Evolutionary conservation across 2,113 vertebrate genomes (phyloP).

Genomic region (Sinosuthora webbiana): DNA sequence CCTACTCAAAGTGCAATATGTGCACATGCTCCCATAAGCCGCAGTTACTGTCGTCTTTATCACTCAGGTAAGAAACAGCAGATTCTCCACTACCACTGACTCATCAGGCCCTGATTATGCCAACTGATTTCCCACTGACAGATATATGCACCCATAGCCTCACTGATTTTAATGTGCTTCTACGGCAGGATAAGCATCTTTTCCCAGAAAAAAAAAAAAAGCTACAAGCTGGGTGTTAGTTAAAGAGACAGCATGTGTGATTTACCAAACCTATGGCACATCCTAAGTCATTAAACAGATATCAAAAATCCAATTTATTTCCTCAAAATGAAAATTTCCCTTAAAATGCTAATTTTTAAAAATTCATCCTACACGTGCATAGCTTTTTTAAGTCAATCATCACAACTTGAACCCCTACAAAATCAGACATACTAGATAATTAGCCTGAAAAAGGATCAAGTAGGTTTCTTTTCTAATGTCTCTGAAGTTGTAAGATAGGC

Average conservation of each 20-base stretch:
- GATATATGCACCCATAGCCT: background rate
- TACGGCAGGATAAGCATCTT: background rate
- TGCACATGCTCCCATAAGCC: background rate
- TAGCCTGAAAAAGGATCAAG: background rate
- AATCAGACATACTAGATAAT: background rate
- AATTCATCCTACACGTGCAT: accelerated
- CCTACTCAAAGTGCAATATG: background rate
- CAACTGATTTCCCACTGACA: background rate
- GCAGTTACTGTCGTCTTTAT: background rate
- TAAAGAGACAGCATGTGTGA: background rate
- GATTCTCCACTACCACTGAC: background rate
- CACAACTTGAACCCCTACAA: background rate
- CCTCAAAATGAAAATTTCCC: background rate
- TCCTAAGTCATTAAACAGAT: background rate
- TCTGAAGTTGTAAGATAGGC: background rate
- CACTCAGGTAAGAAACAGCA: background rate
- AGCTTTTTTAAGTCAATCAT: background rate
- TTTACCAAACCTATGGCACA: background rate
- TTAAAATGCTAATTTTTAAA: background rate
- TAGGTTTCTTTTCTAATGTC: background rate
- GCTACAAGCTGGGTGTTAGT: background rate
- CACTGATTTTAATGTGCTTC: background rate
- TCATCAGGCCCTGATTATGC: background rate
- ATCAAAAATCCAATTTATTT: background rate
- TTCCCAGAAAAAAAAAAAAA: background rate